Conservation (phyloP, 2,888 invertebrate species). For the Halictus quadricinctus region DNA sequence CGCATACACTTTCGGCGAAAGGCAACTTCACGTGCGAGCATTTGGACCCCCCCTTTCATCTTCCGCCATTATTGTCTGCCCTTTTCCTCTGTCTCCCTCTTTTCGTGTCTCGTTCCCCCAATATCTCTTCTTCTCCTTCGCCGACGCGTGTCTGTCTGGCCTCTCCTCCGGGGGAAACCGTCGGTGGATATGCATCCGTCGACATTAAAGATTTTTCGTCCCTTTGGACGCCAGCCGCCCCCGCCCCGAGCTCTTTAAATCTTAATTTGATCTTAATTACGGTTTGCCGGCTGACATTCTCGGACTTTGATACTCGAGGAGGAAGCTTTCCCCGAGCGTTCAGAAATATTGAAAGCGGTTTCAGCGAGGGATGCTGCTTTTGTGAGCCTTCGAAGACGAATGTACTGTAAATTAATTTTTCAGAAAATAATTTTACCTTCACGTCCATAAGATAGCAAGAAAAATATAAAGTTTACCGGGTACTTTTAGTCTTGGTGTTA, state of each 20-base stretch:
- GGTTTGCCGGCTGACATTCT: constrained; percentile 25
- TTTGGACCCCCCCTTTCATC: constrained; percentile 65
- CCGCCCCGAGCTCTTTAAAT: constrained; percentile 26
- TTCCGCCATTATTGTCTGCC: constrained; percentile 67
- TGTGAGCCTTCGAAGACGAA: not conserved
- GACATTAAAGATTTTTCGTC: constrained; percentile 55
- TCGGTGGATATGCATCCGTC: constrained; percentile 50
- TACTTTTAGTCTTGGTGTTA: too few relatives aligned
- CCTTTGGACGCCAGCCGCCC: constrained; percentile 11
- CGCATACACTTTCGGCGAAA: constrained; percentile 12
- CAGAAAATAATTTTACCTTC: not conserved
- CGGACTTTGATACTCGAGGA: constrained; percentile 4
- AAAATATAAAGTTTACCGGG: too few relatives aligned
- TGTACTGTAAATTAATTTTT: not conserved
- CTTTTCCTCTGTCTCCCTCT: constrained; percentile 54
- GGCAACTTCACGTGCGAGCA: constrained; percentile 29
- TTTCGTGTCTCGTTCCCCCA: constrained; percentile 37
- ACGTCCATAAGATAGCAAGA: too few relatives aligned
- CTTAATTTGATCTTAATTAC: constrained; percentile 52
- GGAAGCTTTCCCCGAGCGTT: not conserved
- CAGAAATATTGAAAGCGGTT: not conserved
- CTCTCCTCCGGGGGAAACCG: constrained; percentile 44
- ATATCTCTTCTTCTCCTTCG: constrained; percentile 54
- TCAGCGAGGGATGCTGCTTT: not conserved
- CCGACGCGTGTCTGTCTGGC: constrained; percentile 58